These are phyloP conservation scores for Rhinoderma darwinii DNA, from an alignment of 2,113 vertebrate species.

Conservation along the genomic window DNA sequence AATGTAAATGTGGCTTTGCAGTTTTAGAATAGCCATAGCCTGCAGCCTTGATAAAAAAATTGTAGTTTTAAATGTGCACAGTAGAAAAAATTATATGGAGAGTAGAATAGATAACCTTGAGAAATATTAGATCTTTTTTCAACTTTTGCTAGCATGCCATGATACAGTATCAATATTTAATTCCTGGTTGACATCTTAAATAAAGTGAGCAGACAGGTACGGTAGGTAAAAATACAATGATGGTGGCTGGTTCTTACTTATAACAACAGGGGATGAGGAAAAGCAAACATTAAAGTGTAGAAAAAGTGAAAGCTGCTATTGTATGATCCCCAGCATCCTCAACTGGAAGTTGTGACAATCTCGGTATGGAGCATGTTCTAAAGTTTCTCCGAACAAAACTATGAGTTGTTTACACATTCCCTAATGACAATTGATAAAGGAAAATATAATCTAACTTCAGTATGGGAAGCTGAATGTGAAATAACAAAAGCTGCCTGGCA, in stretches of 20 bases:
- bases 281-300: not conserved
- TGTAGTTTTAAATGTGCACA: not conserved
- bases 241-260: not conserved
- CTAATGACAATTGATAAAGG: constrained; percentile 31
- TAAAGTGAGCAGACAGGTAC: not conserved
- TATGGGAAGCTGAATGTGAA: not conserved
- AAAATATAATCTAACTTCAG: not conserved
- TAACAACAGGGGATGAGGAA: constrained; percentile 35
- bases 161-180: not conserved
- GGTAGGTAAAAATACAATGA: not conserved
- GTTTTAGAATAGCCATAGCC: no score
- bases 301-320: constrained; percentile 16
- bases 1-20: no score
- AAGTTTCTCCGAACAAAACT: not conserved
- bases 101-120: not conserved
- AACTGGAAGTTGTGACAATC: constrained; percentile 29
- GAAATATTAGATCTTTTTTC: no score
- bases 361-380: not conserved
- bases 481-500: not conserved
- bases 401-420: constrained; percentile 41
- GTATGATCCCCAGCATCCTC: constrained; percentile 5
- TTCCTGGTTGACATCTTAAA: not conserved
- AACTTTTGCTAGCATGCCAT: not conserved
- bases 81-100: not conserved
- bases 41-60: not conserved